Conservation (phyloP, 2,888 invertebrate species). For the Exephanes ischioxanthus region DNA sequence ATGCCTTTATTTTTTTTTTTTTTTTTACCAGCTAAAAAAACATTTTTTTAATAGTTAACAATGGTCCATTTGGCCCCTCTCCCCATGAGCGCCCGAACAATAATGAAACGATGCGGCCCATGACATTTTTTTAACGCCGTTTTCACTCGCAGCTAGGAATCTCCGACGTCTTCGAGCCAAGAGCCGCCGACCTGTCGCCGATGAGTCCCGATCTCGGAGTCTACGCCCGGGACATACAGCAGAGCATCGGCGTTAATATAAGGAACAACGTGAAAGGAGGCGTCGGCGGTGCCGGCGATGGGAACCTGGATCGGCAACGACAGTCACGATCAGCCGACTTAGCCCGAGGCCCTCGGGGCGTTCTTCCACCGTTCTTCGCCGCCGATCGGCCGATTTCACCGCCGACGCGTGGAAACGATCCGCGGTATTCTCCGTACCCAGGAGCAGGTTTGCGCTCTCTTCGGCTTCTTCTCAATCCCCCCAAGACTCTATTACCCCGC, state of each 20-base stretch:
- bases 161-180: conserved; percentile 92
- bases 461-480: background rate
- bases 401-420: conserved; percentile 11
- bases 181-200: conserved; percentile 91
- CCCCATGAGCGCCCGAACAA: background rate
- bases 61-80: too few relatives aligned
- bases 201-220: conserved; percentile 92
- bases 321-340: conserved; percentile 38
- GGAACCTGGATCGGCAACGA: conserved; percentile 26
- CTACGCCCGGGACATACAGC: conserved; percentile 94
- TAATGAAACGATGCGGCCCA: background rate
- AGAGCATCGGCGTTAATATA: conserved; percentile 93
- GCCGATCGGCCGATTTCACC: conserved; percentile 56
- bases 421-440: conserved; percentile 51
- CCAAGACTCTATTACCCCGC: background rate
- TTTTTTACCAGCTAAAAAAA: too few relatives aligned
- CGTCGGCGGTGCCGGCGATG: conserved; percentile 80
- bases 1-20: too few relatives aligned
- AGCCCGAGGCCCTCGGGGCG: conserved; percentile 38
- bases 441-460: conserved; percentile 50
- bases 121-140: background rate
- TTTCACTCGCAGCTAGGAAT: conserved; percentile 89
- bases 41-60: too few relatives aligned
- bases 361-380: conserved; percentile 51
- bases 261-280: conserved; percentile 89